phyloP scores from a whole-genome alignment of 1,140 invertebrate species.

The Achroia grisella region DNA sequence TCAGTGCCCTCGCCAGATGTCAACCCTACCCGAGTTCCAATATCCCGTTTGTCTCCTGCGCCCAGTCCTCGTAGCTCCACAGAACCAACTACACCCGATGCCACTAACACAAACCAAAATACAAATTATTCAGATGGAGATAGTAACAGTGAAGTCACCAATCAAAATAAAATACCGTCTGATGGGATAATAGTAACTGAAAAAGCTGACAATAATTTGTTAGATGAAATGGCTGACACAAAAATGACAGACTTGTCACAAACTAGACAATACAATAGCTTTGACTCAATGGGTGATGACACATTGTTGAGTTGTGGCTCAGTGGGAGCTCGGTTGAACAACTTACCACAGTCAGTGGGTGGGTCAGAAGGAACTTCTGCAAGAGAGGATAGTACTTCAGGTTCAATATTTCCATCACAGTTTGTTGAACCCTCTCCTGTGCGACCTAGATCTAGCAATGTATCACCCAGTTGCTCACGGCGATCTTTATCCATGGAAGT shows the following conservation, averaged over 20 bases:
- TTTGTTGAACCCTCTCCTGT: constrained; percentile 63
- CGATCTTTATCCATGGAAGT: constrained; percentile 66
- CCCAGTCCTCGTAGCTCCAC: constrained; percentile 36
- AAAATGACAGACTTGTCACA: constrained; percentile 71
- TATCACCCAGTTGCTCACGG: constrained; percentile 59
- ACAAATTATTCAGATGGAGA: constrained; percentile 42
- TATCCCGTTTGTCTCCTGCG: constrained; percentile 31
- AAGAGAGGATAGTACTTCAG: constrained; percentile 57
- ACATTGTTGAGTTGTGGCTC: constrained; percentile 59
- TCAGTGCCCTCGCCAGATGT: constrained; percentile 44
- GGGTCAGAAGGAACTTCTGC: constrained; percentile 52
- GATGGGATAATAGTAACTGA: constrained; percentile 69
- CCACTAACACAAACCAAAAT: constrained; percentile 48
- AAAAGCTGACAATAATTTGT: constrained; percentile 63
- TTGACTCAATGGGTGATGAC: constrained; percentile 68
- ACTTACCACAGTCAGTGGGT: constrained; percentile 47
- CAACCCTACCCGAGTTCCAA: constrained; percentile 24
- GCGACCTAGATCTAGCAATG: constrained; percentile 41
- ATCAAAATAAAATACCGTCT: constrained; percentile 60
- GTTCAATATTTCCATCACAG: constrained; percentile 59
- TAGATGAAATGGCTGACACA: constrained; percentile 70
- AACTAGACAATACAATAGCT: constrained; percentile 64
- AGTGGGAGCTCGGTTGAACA: constrained; percentile 31
- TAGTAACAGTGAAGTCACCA: constrained; percentile 47
- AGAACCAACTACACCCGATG: constrained; percentile 36